A percentile compares a stretch with the other conserved stretches of the same genome.
These are phyloP conservation scores for Calliopsis andreniformis DNA, from an alignment of 1,140 invertebrate genomes.

Conservation along the genomic window DNA sequence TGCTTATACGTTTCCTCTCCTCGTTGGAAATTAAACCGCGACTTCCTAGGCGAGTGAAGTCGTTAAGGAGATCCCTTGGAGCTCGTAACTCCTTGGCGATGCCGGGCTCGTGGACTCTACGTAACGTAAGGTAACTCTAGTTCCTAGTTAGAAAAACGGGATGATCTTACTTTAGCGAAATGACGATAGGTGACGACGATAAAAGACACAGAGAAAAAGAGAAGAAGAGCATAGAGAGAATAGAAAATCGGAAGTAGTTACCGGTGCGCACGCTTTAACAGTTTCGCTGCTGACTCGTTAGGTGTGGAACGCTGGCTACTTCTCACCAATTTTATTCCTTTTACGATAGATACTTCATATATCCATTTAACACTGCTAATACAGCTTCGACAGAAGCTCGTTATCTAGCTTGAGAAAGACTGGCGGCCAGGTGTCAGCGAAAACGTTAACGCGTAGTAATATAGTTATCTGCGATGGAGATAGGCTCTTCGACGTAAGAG, in stretches of 20 bases:
- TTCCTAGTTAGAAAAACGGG: constrained; percentile 13
- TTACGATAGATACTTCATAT: no score
- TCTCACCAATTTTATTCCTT: no score
- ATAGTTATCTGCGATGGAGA: no score
- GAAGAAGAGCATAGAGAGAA: not conserved
- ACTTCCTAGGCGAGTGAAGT: not conserved
- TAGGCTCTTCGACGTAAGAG: no score
- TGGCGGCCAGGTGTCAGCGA: no score
- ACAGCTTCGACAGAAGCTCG: no score
- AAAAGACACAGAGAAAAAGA: constrained; percentile 10
- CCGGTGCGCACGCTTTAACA: not conserved
- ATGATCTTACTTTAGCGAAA: not conserved
- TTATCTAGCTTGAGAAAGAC: no score
- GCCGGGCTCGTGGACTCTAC: not conserved
- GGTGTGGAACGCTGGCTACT: no score
- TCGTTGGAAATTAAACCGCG: no score
- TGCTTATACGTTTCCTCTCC: not conserved
- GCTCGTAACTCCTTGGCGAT: not conserved
- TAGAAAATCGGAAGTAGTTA: not conserved
- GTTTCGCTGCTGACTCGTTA: not conserved
- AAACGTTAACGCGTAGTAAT: no score
- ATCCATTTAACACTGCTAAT: no score
- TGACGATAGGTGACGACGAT: constrained; percentile 5
- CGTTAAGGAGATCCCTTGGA: not conserved
- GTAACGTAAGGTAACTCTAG: constrained; percentile 3